A percentile compares a stretch with the other conserved stretches of the same genome.
These are phyloP conservation scores for Sus scrofa DNA, from an alignment of 2,113 vertebrate genomes.

Conservation along the genomic window T2T-Sscrofa CM000817.6:144227501-144228000, in stretches of 20 bases:
- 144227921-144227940: not conserved
- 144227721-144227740: not conserved
- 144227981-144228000: not conserved
- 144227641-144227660: not conserved
- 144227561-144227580: not conserved
- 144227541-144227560: not conserved
- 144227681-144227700: not conserved
- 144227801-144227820: not conserved
- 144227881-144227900: not conserved
- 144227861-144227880: not conserved
- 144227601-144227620: not conserved
- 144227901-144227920: not conserved
- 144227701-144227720: not conserved
- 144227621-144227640: not conserved
- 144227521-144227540: not conserved
- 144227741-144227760: not conserved
- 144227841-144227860: not conserved
- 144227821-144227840: not conserved
- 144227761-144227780: not conserved
- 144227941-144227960: not conserved
- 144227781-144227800: not conserved
- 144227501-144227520: not conserved
- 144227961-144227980: not conserved
- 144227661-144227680: not conserved
- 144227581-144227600: not conserved